Evolutionary conservation across 1,140 invertebrate species (phyloP), one percentile per base, ranked within the genome.

Genomic region (Bicyclus anynana): DNA sequence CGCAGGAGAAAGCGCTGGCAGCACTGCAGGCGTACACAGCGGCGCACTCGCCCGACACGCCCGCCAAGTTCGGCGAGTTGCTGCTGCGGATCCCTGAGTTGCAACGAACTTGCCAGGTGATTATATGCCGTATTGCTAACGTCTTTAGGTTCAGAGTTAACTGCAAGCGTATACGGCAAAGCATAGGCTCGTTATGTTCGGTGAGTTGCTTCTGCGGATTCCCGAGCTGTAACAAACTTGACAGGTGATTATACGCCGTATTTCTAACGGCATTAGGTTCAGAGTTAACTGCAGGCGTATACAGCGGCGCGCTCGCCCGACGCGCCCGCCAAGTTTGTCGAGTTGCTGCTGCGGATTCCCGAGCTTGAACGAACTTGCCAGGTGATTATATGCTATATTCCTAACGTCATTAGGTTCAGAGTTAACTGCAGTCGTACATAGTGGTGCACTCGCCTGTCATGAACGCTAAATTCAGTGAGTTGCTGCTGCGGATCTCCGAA

Each of bases 321-420:
- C 67, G 93, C 95, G 84, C 96, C 96, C 37, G 96, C 95, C 53
- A 99, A 98, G 90, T 98, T 98, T 88, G 97, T 97, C 14, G 97
- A 99, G 89, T 90, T 98, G 10, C 87, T 99, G 53, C 91, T 98
- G 46, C 92, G 97, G 66, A 97, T 99, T 87, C 97, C 97, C 27
- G 97, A 99, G 89, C 90, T 98, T 59, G 96, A 98, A 87, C 91
- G 96, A 74, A 97, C 97, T 62, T 98, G 96, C 89, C 96, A 97
- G 91, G 94, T 96, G 16, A 50, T 16, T 35, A 17, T 37, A 42
- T 33, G n/a, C 29, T 12, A 12, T 12, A 12, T n/a, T 12, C 9
- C 3, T 33, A 0, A 33, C 2, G 1, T 12, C 10, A 12, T n/a
- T 12, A 33, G 29, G 29, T 10, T 33, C 7, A 33, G 29, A 10